phyloP scores from a whole-genome alignment of 2,113 vertebrate genomes.

The Phalacrocorax pelagicus region DNA sequence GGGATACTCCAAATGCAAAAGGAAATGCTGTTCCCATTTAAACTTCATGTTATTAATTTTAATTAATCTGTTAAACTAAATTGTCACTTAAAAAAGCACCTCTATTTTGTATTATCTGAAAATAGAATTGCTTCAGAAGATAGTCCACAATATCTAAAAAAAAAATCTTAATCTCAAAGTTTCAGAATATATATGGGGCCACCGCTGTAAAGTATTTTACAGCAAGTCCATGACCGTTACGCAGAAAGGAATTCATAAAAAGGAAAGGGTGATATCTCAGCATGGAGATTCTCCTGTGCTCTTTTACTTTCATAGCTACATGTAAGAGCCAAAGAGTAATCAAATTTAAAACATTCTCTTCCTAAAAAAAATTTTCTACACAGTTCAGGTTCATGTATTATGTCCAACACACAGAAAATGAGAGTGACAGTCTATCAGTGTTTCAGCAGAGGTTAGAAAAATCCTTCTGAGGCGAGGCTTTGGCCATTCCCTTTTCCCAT shows the following conservation, averaged over 20 bases:
- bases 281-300: not conserved
- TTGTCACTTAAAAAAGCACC: not conserved
- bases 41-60: not conserved
- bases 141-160: not conserved
- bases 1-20: not conserved
- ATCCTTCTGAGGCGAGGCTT: not conserved
- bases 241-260: not conserved
- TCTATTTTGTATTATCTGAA: not conserved
- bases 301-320: not conserved
- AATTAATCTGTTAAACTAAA: not conserved
- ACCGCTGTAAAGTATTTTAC: not conserved
- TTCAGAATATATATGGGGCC: not conserved
- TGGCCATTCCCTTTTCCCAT: not conserved
- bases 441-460: not conserved
- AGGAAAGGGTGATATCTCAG: not conserved
- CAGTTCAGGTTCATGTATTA: rapidly evolving
- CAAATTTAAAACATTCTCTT: not conserved
- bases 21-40: not conserved
- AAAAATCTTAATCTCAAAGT: not conserved
- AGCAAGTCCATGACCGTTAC: not conserved
- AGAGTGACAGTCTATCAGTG: not conserved
- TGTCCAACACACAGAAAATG: rapidly evolving
- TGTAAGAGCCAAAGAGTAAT: not conserved
- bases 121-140: not conserved
- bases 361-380: not conserved